Evolutionary conservation across 2,797 vertebrate genomes (phyloP).

Genomic region (Pyrocephalus nanus): DNA sequence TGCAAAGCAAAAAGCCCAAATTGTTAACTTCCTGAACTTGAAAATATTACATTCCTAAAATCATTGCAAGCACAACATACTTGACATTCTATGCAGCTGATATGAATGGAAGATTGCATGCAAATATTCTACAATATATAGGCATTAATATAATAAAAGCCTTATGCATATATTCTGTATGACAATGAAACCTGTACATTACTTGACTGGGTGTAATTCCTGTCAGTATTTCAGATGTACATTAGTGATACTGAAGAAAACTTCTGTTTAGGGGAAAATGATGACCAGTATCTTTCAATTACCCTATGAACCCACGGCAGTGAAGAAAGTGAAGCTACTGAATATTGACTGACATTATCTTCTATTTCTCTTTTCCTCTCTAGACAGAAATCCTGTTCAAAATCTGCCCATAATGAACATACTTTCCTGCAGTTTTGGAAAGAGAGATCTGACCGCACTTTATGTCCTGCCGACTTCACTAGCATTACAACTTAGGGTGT

Average conservation of each 20-base stretch:
- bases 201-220: constrained; percentile 51
- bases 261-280: neutral
- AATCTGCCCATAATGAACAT: neutral
- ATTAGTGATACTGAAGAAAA: constrained; percentile 37
- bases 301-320: neutral
- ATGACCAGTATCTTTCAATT: neutral
- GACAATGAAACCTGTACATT: constrained; percentile 51
- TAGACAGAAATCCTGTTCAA: neutral
- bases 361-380: neutral
- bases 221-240: constrained; percentile 49
- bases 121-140: constrained; percentile 41
- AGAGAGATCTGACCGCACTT: neutral
- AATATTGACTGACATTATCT: neutral
- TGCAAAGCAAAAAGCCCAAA: constrained; percentile 60
- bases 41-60: constrained; percentile 57
- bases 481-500: neutral
- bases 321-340: neutral
- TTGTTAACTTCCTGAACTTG: constrained; percentile 66
- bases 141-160: neutral
- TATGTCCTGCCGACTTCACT: neutral
- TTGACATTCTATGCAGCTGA: constrained; percentile 66
- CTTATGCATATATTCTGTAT: neutral
- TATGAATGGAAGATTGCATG: constrained; percentile 45
- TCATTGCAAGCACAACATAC: constrained; percentile 40
- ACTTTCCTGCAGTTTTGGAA: neutral